A percentile compares a stretch with the other conserved stretches of the same genome.
phyloP scores from a whole-genome alignment of 1,140 invertebrate species.

The Dendrolimus punctatus region DNA sequence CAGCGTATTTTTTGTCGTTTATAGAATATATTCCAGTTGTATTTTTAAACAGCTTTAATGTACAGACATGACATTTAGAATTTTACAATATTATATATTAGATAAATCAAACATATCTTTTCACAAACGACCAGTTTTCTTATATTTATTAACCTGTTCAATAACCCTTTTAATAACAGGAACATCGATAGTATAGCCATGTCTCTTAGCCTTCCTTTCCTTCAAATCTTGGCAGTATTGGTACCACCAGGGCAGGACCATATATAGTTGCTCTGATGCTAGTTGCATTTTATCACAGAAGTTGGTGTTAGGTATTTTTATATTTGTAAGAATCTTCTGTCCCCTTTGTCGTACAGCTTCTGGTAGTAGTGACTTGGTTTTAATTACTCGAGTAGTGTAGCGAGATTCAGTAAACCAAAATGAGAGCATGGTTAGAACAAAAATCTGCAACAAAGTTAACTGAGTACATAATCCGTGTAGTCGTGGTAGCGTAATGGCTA shows the following conservation, averaged over 20 bases:
- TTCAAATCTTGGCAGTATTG: slow-evolving; percentile 26
- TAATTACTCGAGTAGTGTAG: background rate
- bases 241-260: slow-evolving; percentile 41
- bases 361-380: background rate
- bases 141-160: slow-evolving; percentile 16
- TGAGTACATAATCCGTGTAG: too few species aligned
- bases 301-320: slow-evolving; percentile 26
- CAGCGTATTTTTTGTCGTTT: too few species aligned
- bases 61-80: too few species aligned
- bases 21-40: too few species aligned
- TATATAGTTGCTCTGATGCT: slow-evolving; percentile 10
- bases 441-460: too few species aligned
- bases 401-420: background rate
- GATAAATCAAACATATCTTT: too few species aligned
- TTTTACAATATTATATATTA: too few species aligned
- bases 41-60: too few species aligned
- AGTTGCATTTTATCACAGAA: slow-evolving; percentile 30
- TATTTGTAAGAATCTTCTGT: slow-evolving; percentile 4
- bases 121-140: background rate
- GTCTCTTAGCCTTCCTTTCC: slow-evolving; percentile 11
- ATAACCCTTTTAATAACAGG: slow-evolving; percentile 18
- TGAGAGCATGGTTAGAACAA: too few species aligned
- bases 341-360: background rate
- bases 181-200: slow-evolving; percentile 3
- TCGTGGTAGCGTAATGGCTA: too few species aligned